Evolutionary conservation across 1,140 invertebrate genomes (phyloP), one percentile per base, ranked within the genome.

Genomic region (Cardiocondyla obscurior): DNA sequence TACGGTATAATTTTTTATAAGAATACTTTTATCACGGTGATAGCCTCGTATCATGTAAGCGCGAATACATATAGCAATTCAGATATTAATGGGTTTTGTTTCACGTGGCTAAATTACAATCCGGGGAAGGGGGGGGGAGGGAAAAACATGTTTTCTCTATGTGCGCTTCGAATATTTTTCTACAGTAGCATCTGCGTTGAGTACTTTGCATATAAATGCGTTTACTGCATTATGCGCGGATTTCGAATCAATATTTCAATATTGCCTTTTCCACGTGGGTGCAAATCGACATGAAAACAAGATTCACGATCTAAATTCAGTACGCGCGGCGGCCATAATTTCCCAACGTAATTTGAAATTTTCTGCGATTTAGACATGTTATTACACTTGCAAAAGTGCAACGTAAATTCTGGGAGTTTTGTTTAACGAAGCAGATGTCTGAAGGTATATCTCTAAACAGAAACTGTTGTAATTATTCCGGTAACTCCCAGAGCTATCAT

Each of bases 201-300:
- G 12, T 49, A 76, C 25, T 81, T 76, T 58, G 30, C 57, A 76
- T 76, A 76, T 64, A 76, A 14, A 76, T 76, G 42, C 42, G 36
- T 22, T 44, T 53, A 3, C 39, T 44, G 28, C 51, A 73, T 73
- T 73, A 55, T 73, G 64, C 53, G 51, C 44, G 55, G 19, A 70
- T 81, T 69, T 72, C 39, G 44, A 55, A 70, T 70, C 51, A 42
- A 55, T 81, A 25, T 70, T 57, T 69, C 76, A 49, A 69, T 58
- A 51, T 60, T 53, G 16, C 57, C 10, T 25, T 62, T n/a, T 14
- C 16, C 22, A 46, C 30, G 39, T 42, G 46, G n/a, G 36, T 53
- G 22, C 39, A 62, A 62, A 46, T 46, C 72, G 25, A 14, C 4
- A 57, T 42, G 30, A 49, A 64, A 76, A 64, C 49, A 58, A 76